These are phyloP conservation scores for Diadegma fenestrale DNA, from an alignment of 2,888 invertebrate species.

Conservation along the genomic window DNA sequence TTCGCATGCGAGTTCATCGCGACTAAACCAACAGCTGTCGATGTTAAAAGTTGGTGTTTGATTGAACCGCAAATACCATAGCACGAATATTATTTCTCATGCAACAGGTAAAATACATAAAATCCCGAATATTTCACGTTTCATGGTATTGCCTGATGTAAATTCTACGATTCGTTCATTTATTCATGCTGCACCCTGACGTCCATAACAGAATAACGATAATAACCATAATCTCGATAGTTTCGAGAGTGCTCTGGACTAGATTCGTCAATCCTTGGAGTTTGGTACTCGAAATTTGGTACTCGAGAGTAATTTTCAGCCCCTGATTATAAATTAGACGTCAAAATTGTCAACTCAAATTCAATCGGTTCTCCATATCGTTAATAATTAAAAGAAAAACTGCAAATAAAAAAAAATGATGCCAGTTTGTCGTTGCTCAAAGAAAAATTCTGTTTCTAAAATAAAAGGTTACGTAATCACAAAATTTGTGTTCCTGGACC, in stretches of 20 bases:
- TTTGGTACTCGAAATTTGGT: background rate
- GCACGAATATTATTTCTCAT: background rate
- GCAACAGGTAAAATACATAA: background rate
- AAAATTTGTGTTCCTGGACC: too few species aligned
- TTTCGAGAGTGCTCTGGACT: background rate
- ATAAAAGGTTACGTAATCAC: too few species aligned
- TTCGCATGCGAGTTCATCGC: background rate
- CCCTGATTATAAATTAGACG: background rate
- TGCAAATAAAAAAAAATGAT: too few species aligned
- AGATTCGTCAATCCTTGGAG: background rate
- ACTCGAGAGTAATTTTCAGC: background rate
- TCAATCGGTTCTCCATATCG: too few species aligned
- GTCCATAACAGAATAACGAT: background rate
- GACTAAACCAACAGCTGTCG: constrained; percentile 1
- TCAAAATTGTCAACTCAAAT: background rate
- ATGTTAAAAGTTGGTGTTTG: background rate
- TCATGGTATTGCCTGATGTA: background rate
- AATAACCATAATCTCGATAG: background rate
- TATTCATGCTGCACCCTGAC: background rate
- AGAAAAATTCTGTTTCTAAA: too few species aligned
- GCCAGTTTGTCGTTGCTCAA: too few species aligned
- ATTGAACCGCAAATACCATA: background rate
- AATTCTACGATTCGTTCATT: background rate
- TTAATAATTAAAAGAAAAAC: too few species aligned
- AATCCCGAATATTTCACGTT: background rate